Percentiles rank a stretch among this genome's conserved stretches.
These are phyloP conservation scores for Apus apus DNA, from an alignment of 2,113 vertebrate genomes.

Conservation along the genomic window DNA sequence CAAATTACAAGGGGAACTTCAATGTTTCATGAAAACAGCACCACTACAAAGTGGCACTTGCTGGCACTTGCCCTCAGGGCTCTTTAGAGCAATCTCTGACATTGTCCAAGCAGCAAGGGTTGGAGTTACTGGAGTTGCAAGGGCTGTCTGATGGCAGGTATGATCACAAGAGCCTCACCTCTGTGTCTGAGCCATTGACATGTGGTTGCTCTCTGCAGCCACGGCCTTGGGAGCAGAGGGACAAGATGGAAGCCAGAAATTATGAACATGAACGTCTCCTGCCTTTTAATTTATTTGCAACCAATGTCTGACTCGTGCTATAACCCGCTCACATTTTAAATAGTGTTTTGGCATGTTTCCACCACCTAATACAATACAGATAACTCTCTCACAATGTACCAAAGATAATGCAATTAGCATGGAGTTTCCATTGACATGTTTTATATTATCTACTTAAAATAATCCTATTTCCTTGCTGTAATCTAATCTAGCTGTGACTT, in stretches of 20 bases:
- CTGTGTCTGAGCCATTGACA: not conserved
- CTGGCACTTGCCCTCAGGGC: not conserved
- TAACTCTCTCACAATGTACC: slow-evolving; percentile 72
- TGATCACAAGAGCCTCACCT: not conserved
- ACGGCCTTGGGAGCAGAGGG: not conserved
- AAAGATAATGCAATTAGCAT: slow-evolving; percentile 73
- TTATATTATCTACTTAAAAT: slow-evolving; percentile 78
- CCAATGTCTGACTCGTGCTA: not conserved
- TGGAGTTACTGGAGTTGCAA: not conserved
- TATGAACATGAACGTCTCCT: not conserved
- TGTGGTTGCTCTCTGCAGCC: not conserved
- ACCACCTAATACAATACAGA: slow-evolving; percentile 67
- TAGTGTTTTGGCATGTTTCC: slow-evolving; percentile 63
- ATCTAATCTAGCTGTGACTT: slow-evolving; percentile 68
- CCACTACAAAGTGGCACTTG: not conserved
- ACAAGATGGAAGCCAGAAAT: not conserved
- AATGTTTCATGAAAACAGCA: slow-evolving; percentile 37
- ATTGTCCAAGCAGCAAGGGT: not conserved
- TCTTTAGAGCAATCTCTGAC: not conserved
- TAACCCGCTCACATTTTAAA: slow-evolving; percentile 47
- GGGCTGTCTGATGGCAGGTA: not conserved
- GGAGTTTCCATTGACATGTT: slow-evolving; percentile 74
- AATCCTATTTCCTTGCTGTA: slow-evolving; percentile 73
- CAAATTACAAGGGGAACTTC: slow-evolving; percentile 29
- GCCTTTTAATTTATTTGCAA: slow-evolving; percentile 58